Base-by-base conservation (phyloP, 2,888 invertebrate genomes). In the Mythimna vitellina region DNA sequence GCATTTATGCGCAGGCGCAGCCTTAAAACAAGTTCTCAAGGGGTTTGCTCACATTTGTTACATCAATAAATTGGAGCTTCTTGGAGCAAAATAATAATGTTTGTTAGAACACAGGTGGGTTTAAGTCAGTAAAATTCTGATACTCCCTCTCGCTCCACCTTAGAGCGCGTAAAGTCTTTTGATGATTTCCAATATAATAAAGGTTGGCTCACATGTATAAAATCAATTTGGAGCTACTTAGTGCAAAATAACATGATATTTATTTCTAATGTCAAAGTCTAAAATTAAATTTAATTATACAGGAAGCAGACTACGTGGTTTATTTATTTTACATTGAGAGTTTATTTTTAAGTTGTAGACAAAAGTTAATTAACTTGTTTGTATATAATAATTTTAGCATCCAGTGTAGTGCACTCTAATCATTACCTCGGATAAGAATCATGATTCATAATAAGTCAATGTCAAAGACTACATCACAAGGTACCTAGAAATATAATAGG, bases 1-100 rank as follows among this genome's bases (percentile, higher is more conserved):
- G 57, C 62, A 81, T 65, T 38, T 49, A 68, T 61, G n/a, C 53
- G 29, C 12, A n/a, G 4, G 7, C 60, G 54, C 51, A 66, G 60
- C 58, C 58, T 81, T 49, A 53, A 53, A 64, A 75, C 62, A 20
- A 53, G 63, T 76, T 70, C 14, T 76, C 70, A 60, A 76, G 38
- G 29, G 29, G 29, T 65, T 63, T 29, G 58, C 20, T 46, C 42
- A 49, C 22, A 25, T 42, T 25, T 38, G 2, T 20, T 38, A 25
- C 20, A 72, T 72, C n/a, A 58, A 29, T 63, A 72, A 14, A 65
- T 60, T 49, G 8, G 9, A 29, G 10, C 35, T 61, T 49, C 22
- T 49, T 17, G 9, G 38, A 42, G 14, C 6, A 38, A 32, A 63
- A 42, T 25, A 32, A 25, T 7, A n/a, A 35, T 42, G 12, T 42